These are phyloP conservation scores for Lethenteron reissneri DNA, from an alignment of 2,113 vertebrate genomes.

Conservation along the genomic window DNA sequence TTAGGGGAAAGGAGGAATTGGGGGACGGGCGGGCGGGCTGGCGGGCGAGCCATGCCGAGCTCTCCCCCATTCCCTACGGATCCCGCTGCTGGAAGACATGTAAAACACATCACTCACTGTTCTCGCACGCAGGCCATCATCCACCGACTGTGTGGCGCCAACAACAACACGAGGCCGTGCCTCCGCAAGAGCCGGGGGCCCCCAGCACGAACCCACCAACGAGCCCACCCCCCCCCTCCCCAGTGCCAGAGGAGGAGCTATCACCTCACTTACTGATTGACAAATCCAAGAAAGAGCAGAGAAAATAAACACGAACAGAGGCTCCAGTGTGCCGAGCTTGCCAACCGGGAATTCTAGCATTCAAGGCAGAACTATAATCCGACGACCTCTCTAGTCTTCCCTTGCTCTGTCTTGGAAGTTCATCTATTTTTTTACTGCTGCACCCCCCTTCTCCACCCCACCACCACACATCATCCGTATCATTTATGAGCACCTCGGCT, in stretches of 20 bases:
- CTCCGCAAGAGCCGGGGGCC: constrained; percentile 5
- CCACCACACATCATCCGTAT: not conserved
- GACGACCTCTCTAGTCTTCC: not conserved
- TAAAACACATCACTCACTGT: constrained; percentile 5
- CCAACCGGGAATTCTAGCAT: constrained; percentile 16
- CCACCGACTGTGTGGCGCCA: not conserved
- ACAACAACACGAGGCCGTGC: constrained; percentile 2
- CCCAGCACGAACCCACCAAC: not conserved
- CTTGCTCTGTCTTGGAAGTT: no score
- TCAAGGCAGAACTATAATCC: not conserved
- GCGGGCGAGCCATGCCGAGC: no score
- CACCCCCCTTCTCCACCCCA: not conserved
- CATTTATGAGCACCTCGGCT: no score
- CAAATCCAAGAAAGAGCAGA: constrained; percentile 19
- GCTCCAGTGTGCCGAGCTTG: constrained; percentile 15
- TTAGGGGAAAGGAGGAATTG: no score
- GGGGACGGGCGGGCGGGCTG: no score
- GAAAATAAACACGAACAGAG: constrained; percentile 16
- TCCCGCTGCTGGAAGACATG: not conserved
- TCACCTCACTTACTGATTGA: constrained; percentile 22
- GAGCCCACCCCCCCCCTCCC: constrained; percentile 10
- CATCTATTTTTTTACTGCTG: no score
- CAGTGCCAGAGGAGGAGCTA: constrained; percentile 10
- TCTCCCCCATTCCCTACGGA: not conserved
- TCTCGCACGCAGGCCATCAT: not conserved